Base-by-base conservation (phyloP, 2,113 vertebrate species). In the Brachyistius frenatus region DNA sequence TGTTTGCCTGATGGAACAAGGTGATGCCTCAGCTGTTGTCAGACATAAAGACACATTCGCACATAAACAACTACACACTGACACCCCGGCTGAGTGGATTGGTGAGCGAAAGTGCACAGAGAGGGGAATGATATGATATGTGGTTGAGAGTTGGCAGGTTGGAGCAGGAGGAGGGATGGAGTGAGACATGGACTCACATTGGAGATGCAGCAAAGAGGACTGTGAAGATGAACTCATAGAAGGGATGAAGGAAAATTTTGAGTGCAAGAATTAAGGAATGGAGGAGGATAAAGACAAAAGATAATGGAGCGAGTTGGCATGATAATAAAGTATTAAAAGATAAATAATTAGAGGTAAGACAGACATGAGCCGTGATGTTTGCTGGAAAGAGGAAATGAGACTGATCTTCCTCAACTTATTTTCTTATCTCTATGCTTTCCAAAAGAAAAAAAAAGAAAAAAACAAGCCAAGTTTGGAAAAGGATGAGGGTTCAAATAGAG, bases 71-170 rank as follows among this genome's bases (percentile, higher is more conserved):
- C 61, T 39, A 84, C 85, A 85, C 83, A 76, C 63, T 4, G 49
- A 64, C 76, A 85, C 70, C 33, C 74, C 2, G 33, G 64, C 80
- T 54, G 74, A 85, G 69, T 80, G 83, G 46, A 66, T 85, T 30
- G 32, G 36, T 61, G 73, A 79, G 72, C 67, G 80, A 80, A 65
- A 64, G 84, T 76, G 77, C 73, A 68, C 49, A 15, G 61, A 68
- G 67, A 53, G 70, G 35, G 65, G 66, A 77, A 50, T 60, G 86
- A 88, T 90, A 81, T 80, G 81, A 88, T 81, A 6, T 58, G 81
- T 35, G 63, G 76, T 50, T 52, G 68, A 80, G 74, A 88, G 69
- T 75, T 80, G 85, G 60, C 78, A 81, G 76, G 72, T 79, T 76
- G 63, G 35, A 78, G 74, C 60, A 52, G 49, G 68, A 76, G 73